A percentile compares a stretch with the other conserved stretches of the same genome.
Evolutionary conservation across 2,113 vertebrate species (phyloP).

Genomic region (Eleginops maclovinus): DNA sequence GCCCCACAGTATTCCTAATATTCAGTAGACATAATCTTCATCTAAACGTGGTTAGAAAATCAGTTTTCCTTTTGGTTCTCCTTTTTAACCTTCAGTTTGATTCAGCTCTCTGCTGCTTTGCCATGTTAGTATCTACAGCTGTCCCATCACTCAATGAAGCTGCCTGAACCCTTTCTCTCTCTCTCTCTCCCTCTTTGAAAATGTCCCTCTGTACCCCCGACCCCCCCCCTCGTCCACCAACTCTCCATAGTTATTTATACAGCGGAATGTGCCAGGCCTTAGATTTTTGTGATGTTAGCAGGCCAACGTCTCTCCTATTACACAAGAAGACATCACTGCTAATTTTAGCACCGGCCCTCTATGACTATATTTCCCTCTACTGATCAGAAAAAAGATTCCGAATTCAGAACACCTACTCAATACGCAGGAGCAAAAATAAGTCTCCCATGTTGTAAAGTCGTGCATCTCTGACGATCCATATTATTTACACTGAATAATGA

Average conservation of each 20-base stretch:
- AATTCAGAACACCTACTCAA: slow-evolving; percentile 30
- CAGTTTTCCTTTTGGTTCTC: slow-evolving; percentile 25
- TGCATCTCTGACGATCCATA: neutral
- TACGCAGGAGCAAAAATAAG: slow-evolving; percentile 7
- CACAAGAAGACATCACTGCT: slow-evolving; percentile 86
- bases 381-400: slow-evolving; percentile 35
- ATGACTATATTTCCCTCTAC: slow-evolving; percentile 28
- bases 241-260: slow-evolving; percentile 84
- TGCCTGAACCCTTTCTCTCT: slow-evolving; percentile 31
- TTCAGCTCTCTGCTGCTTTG: slow-evolving; percentile 37
- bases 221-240: slow-evolving; percentile 59
- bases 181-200: slow-evolving; percentile 52
- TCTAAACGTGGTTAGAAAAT: neutral
- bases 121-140: slow-evolving; percentile 75
- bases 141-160: slow-evolving; percentile 81
- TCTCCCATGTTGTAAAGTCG: slow-evolving; percentile 10
- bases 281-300: slow-evolving; percentile 86
- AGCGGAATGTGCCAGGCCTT: slow-evolving; percentile 85
- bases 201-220: slow-evolving; percentile 55
- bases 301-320: slow-evolving; percentile 82
- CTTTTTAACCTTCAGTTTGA: slow-evolving; percentile 67
- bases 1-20: neutral
- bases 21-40: neutral
- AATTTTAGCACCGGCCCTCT: slow-evolving; percentile 76
- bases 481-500: neutral